phyloP scores from a whole-genome alignment of 2,797 vertebrate species.

The Coregonus suidteri region DNA sequence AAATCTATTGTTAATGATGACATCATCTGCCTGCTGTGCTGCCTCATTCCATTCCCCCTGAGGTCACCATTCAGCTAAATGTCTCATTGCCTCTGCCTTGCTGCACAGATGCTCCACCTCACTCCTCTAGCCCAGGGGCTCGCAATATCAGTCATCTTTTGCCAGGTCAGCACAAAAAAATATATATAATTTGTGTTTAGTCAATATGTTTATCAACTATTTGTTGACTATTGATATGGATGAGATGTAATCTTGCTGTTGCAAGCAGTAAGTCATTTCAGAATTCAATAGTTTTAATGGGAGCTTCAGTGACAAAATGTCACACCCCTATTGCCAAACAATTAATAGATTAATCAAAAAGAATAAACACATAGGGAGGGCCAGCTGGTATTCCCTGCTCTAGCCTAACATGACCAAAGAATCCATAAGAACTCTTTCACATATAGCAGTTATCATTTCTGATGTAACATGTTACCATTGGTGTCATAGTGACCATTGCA shows the following conservation, averaged over 20 bases:
- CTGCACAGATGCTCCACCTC: neutral
- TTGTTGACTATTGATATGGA: neutral
- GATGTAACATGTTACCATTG: neutral
- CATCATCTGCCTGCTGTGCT: neutral
- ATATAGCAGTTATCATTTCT: neutral
- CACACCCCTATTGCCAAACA: neutral
- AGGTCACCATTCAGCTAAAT: neutral
- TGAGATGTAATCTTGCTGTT: neutral
- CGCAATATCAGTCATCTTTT: neutral
- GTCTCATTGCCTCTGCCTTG: neutral
- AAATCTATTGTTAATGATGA: constrained; percentile 3
- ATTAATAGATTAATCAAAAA: neutral
- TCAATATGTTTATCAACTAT: neutral
- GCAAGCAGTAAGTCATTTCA: neutral
- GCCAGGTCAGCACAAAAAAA: neutral
- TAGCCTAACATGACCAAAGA: neutral
- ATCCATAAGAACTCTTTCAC: neutral
- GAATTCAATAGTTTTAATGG: neutral
- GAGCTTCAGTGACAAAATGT: neutral
- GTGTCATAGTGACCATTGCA: constrained; percentile 3
- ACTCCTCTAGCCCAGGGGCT: neutral
- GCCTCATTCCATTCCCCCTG: neutral
- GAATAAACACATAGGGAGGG: neutral
- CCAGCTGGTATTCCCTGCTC: neutral
- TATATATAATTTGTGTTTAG: neutral